phyloP scores from a whole-genome alignment of 2,797 vertebrate genomes.

The Peromyscus eremicus region DNA sequence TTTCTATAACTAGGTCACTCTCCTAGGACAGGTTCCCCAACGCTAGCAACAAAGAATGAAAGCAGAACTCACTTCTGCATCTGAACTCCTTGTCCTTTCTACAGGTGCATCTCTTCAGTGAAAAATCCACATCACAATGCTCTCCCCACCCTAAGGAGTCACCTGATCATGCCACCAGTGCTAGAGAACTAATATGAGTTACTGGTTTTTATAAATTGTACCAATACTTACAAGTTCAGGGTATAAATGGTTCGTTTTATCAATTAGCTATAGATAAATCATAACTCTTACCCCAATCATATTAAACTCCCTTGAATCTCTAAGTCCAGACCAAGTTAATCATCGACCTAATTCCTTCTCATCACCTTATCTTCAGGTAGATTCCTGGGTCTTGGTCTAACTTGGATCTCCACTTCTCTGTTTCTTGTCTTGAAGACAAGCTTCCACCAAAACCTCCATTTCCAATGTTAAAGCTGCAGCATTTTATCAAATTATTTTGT shows the following conservation, averaged over 20 bases:
- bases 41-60: neutral
- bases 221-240: neutral
- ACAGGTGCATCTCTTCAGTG: neutral
- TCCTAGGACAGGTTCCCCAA: neutral
- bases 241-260: neutral
- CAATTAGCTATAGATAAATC: neutral
- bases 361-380: neutral
- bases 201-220: neutral
- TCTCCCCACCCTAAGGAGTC: neutral
- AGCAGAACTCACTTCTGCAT: neutral
- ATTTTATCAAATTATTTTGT: neutral
- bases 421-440: neutral
- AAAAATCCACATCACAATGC: neutral
- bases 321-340: neutral
- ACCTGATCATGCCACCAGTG: neutral
- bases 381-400: neutral
- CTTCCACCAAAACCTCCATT: constrained; percentile 1
- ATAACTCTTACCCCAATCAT: neutral
- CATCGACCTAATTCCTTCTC: neutral
- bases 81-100: neutral
- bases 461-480: constrained; percentile 1
- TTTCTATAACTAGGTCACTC: constrained; percentile 5
- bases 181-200: neutral
- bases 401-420: neutral
- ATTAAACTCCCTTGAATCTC: neutral